These are phyloP conservation scores for Momotus momota DNA, from an alignment of 2,797 vertebrate species.

Conservation along the genomic window DNA sequence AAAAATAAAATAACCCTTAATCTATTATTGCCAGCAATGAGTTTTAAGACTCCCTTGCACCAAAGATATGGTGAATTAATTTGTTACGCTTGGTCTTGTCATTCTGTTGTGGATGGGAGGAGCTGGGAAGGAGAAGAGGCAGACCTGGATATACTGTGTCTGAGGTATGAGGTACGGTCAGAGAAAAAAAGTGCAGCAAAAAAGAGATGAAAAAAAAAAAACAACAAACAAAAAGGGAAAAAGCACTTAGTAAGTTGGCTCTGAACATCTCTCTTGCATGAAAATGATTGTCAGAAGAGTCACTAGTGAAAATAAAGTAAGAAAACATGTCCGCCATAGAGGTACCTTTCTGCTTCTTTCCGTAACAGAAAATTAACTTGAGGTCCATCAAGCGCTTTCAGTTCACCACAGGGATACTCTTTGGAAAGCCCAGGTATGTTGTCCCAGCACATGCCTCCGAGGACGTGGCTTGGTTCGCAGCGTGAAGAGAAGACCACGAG, in stretches of 20 bases:
- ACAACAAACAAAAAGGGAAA: neutral
- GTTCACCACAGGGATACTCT: constrained; percentile 39
- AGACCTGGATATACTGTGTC: neutral
- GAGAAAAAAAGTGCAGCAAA: constrained; percentile 65
- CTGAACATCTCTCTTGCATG: constrained; percentile 22
- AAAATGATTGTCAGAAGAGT: constrained; percentile 58
- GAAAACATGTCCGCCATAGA: constrained; percentile 47
- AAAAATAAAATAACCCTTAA: neutral
- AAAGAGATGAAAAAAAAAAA: neutral
- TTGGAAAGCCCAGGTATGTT: neutral
- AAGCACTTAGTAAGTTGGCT: neutral
- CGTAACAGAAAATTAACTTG: neutral
- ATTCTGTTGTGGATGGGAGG: neutral
- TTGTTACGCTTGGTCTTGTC: neutral
- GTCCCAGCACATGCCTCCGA: accelerated
- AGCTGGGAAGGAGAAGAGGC: neutral
- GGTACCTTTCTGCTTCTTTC: constrained; percentile 56
- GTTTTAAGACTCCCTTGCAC: neutral
- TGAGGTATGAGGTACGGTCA: constrained; percentile 76
- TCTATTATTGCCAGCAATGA: constrained; percentile 22
- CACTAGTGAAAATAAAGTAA: constrained; percentile 65
- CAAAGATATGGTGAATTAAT: neutral
- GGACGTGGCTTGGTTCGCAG: accelerated
- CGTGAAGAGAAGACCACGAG: accelerated
- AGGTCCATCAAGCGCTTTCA: constrained; percentile 40